phyloP scores from a whole-genome alignment of 2,888 invertebrate genomes.

The Tethea ocularis region DNA sequence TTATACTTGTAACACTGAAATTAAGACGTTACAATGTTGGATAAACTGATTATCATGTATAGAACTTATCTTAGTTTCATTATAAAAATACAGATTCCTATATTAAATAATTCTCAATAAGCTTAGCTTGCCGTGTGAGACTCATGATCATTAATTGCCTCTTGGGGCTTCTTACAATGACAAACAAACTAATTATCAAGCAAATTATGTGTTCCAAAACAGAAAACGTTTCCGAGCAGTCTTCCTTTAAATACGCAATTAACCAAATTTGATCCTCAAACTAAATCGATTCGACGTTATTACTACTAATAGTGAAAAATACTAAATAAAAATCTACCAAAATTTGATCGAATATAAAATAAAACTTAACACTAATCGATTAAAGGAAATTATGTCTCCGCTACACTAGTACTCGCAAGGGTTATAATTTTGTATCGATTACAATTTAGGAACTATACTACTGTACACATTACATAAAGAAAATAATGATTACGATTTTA shows the following conservation, averaged over 20 bases:
- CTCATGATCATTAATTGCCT: slow-evolving; percentile 69
- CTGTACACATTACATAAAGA: slow-evolving; percentile 72
- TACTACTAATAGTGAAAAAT: slow-evolving; percentile 25
- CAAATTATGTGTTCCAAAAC: slow-evolving; percentile 34
- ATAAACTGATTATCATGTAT: slow-evolving; percentile 53
- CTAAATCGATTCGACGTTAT: slow-evolving; percentile 52
- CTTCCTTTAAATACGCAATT: slow-evolving; percentile 72
- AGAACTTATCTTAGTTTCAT: slow-evolving; percentile 68
- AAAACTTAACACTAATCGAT: slow-evolving; percentile 56
- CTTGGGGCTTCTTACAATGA: slow-evolving; percentile 57
- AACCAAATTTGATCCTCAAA: slow-evolving; percentile 39
- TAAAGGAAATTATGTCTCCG: slow-evolving; percentile 60
- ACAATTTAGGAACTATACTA: slow-evolving; percentile 81
- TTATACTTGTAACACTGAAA: slow-evolving; percentile 50
- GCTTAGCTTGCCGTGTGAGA: slow-evolving; percentile 78
- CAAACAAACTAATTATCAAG: slow-evolving; percentile 21
- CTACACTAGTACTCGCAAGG: slow-evolving; percentile 70
- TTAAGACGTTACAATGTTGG: slow-evolving; percentile 53
- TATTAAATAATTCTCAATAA: slow-evolving; percentile 75
- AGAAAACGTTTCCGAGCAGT: slow-evolving; percentile 74
- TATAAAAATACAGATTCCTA: slow-evolving; percentile 82
- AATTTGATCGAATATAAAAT: slow-evolving; percentile 63
- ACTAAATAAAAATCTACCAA: slow-evolving; percentile 32
- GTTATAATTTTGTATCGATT: slow-evolving; percentile 80
- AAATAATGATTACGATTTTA: slow-evolving; percentile 61